Evolutionary conservation across 2,797 vertebrate species (phyloP).

Genomic region (Manis javanica): DNA sequence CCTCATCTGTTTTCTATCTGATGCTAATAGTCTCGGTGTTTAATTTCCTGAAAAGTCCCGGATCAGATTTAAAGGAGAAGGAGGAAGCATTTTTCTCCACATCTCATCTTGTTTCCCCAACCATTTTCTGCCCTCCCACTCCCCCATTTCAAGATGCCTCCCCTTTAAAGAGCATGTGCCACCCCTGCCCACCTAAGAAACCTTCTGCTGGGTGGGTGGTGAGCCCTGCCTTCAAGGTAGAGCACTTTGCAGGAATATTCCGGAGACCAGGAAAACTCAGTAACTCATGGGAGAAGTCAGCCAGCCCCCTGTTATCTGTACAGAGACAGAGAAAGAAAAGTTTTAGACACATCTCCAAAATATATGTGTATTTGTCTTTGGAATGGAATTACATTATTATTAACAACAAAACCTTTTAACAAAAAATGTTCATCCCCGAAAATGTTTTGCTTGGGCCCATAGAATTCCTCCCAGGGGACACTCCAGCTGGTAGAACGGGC

Average conservation of each 20-base stretch:
- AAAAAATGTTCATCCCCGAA: neutral
- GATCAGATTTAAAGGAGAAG: conserved; percentile 87
- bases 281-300: conserved; percentile 59
- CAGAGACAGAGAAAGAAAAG: neutral
- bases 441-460: neutral
- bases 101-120: conserved; percentile 59
- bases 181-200: neutral
- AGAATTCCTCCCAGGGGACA: neutral
- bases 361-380: neutral
- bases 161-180: conserved; percentile 68
- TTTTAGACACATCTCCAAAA: neutral
- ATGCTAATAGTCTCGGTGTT: conserved; percentile 87
- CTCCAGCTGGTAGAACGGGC: neutral
- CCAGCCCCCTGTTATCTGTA: neutral
- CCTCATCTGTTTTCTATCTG: conserved; percentile 91
- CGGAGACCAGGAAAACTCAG: conserved; percentile 62
- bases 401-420: neutral
- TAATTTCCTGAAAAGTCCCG: conserved; percentile 89
- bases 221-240: neutral
- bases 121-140: conserved; percentile 65
- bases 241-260: conserved; percentile 29
- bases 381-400: neutral
- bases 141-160: conserved; percentile 65
- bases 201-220: conserved; percentile 56
- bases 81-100: conserved; percentile 71